Evolutionary conservation across 2,797 vertebrate genomes (phyloP).

Genomic region (Megaceryle alcyon): DNA sequence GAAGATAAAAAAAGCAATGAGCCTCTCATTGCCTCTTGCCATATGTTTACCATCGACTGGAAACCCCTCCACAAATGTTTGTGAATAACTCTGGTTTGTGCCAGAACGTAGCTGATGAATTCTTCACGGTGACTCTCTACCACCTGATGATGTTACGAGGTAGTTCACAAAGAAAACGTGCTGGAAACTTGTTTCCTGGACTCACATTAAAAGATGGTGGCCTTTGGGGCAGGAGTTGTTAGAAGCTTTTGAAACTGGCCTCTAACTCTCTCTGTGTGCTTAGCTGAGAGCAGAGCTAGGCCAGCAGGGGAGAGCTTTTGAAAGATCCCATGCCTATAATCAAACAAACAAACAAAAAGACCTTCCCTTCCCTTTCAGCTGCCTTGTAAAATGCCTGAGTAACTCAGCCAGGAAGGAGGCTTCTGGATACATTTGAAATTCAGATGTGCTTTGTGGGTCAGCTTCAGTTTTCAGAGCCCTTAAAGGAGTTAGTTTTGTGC

Average conservation of each 20-base stretch:
- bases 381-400: neutral
- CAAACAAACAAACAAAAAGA: neutral
- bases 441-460: neutral
- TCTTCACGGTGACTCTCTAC: neutral
- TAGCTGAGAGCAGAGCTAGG: neutral
- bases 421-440: neutral
- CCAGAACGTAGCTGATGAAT: neutral
- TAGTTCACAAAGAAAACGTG: neutral
- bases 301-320: neutral
- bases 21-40: neutral
- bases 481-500: neutral
- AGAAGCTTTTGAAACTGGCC: neutral
- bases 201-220: neutral
- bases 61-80: neutral
- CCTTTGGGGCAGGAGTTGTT: neutral
- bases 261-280: neutral
- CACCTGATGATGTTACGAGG: neutral
- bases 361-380: neutral
- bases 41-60: slow-evolving; percentile 7
- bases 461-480: neutral
- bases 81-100: neutral
- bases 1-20: neutral
- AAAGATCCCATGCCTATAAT: neutral
- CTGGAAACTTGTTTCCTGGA: neutral
- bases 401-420: neutral